Evolutionary conservation across 2,113 vertebrate genomes (phyloP).

Genomic region (Lipotes vexillifer): DNA sequence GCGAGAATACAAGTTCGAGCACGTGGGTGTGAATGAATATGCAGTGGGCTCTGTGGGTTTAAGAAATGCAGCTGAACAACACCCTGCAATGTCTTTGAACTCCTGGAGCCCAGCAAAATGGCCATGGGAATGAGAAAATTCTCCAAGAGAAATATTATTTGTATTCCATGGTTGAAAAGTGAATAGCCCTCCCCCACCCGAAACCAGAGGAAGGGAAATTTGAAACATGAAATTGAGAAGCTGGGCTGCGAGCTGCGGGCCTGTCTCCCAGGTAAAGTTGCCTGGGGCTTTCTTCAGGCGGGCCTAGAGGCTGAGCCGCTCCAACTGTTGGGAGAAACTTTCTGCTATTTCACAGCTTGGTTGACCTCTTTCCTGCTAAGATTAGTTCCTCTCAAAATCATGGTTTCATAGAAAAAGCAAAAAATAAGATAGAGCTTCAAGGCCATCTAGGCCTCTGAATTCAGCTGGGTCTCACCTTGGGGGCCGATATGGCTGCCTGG

Average conservation of each 20-base stretch:
- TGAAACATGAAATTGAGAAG: conserved; percentile 30
- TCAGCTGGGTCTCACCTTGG: background rate
- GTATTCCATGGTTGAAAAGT: background rate
- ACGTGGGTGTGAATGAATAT: rapidly evolving
- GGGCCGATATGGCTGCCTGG: background rate
- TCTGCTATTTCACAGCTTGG: background rate
- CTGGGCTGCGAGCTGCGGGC: background rate
- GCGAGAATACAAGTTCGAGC: rapidly evolving
- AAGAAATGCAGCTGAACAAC: background rate
- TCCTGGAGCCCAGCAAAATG: background rate
- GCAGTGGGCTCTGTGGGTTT: background rate
- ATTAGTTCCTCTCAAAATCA: background rate
- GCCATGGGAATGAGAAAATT: conserved; percentile 1
- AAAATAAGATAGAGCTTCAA: background rate
- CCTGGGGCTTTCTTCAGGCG: background rate
- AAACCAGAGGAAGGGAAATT: background rate
- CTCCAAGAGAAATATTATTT: conserved; percentile 52
- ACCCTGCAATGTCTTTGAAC: background rate
- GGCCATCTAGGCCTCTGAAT: background rate
- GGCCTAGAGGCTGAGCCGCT: background rate
- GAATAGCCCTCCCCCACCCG: background rate
- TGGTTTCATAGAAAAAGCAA: background rate
- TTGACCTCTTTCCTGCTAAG: background rate
- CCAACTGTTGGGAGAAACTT: background rate
- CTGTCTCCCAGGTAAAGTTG: background rate